phyloP scores from a whole-genome alignment of 2,797 vertebrate species.

The Myoxocephalus aenaeus region DNA sequence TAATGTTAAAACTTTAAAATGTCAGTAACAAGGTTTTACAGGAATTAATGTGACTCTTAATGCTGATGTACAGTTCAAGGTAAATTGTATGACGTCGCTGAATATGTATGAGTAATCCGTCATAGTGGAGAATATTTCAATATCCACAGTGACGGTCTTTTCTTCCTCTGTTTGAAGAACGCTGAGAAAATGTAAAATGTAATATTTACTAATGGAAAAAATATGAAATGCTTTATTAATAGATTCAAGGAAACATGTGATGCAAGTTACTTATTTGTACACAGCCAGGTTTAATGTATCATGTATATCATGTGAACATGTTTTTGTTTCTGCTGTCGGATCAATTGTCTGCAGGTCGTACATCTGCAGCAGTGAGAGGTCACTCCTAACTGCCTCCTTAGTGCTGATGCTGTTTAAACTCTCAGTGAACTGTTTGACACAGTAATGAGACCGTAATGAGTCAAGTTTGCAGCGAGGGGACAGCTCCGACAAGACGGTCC shows the following conservation, averaged over 20 bases:
- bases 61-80: conserved; percentile 3
- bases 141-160: not conserved
- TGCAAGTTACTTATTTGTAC: not conserved
- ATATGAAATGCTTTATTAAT: not conserved
- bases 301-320: not conserved
- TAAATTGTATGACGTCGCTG: not conserved
- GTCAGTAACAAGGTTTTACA: not conserved
- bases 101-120: not conserved
- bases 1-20: not conserved
- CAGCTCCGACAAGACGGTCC: not conserved
- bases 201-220: not conserved
- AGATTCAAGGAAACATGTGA: not conserved
- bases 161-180: not conserved
- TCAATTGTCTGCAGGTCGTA: conserved; percentile 12
- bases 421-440: conserved; percentile 1
- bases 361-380: conserved; percentile 24
- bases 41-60: not conserved
- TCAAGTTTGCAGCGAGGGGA: conserved; percentile 3
- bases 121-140: not conserved
- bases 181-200: not conserved
- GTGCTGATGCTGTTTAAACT: conserved; percentile 36
- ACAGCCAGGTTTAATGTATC: not conserved
- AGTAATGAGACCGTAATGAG: conserved; percentile 28
- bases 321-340: conserved; percentile 22
- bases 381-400: conserved; percentile 12